phyloP scores from a whole-genome alignment of 2,797 vertebrate species.

The Myripristis murdjan region DNA sequence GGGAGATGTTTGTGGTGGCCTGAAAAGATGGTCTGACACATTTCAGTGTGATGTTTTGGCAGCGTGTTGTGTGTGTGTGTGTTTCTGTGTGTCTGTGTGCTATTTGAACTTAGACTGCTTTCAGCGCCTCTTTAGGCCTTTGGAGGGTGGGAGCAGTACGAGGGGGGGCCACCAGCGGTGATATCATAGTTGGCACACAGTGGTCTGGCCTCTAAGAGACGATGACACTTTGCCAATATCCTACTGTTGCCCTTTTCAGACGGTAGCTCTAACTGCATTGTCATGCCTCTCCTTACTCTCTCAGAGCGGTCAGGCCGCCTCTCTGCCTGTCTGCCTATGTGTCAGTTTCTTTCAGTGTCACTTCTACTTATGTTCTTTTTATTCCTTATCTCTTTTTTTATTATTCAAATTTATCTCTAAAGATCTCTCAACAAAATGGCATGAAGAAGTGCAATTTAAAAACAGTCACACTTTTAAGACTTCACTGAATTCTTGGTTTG shows the following conservation, averaged over 20 bases:
- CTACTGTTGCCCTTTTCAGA: conserved; percentile 56
- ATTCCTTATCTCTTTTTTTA: neutral
- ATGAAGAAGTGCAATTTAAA: too few species aligned
- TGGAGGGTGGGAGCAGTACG: conserved; percentile 7
- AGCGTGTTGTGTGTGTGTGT: conserved; percentile 19
- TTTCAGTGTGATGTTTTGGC: conserved; percentile 59
- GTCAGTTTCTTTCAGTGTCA: conserved; percentile 14
- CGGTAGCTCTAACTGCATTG: conserved; percentile 31
- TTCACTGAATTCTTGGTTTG: too few species aligned
- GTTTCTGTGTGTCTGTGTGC: conserved; percentile 7
- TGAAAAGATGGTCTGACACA: conserved; percentile 50
- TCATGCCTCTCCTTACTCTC: conserved; percentile 46
- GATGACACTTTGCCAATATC: conserved; percentile 69
- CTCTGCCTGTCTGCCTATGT: conserved; percentile 3
- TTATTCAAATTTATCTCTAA: too few species aligned
- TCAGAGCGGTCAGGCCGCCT: conserved; percentile 45
- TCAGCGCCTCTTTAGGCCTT: conserved; percentile 38
- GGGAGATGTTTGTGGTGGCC: conserved; percentile 48
- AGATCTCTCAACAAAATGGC: too few species aligned
- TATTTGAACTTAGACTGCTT: conserved; percentile 37
- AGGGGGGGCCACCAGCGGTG: conserved; percentile 44
- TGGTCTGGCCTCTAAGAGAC: conserved; percentile 67
- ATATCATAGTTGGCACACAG: conserved; percentile 75
- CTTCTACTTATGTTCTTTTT: neutral
- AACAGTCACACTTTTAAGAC: too few species aligned